Evolutionary conservation across 1,140 invertebrate genomes (phyloP), one percentile per base, ranked within the genome.

Genomic region (Antheraea mylitta): DNA sequence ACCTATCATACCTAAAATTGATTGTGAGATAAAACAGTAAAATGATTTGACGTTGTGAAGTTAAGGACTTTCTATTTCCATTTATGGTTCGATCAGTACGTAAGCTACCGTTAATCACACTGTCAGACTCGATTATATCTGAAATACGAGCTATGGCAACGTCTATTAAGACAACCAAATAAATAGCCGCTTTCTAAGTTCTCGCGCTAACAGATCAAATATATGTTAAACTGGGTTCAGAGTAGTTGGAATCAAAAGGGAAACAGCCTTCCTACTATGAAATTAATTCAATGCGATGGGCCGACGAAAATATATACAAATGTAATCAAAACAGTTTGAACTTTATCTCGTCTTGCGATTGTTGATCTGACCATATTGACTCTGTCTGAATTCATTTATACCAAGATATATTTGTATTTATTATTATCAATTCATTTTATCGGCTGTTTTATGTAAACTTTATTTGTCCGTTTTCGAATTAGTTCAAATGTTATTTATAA

Each of bases 91-190:
- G 64, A 74, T 74, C 69, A 78, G 83, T 77, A 70, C 75, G 79
- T 79, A 81, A 81, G 80, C 78, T 81, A 71, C 72, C 76, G 83
- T 87, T 85, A 86, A 87, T 87, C 81, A 83, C 69, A 66, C 77
- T 85, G 82, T 85, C 82, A 86, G 77, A 76, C 73, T 85, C 83
- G 82, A 87, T 87, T 86, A 86, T 82, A 87, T 87, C 83, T 87
- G 79, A 84, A 87, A 87, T 83, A 82, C 82, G 82, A 82, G 71
- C 70, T 73, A 73, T 72, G 70, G 76, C 77, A 77, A 60, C 77
- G 73, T 79, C 85, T 81, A 86, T 86, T 81, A 81, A 83, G 77
- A 81, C 80, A 84, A 81, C 76, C 70, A 82, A 85, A 88, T 85
- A 82, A 82, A 86, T 87, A 81, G 81, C 79, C 62, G 61, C 72